Conservation (phyloP, 2,888 invertebrate species). For the Coleophora deauratella region DNA sequence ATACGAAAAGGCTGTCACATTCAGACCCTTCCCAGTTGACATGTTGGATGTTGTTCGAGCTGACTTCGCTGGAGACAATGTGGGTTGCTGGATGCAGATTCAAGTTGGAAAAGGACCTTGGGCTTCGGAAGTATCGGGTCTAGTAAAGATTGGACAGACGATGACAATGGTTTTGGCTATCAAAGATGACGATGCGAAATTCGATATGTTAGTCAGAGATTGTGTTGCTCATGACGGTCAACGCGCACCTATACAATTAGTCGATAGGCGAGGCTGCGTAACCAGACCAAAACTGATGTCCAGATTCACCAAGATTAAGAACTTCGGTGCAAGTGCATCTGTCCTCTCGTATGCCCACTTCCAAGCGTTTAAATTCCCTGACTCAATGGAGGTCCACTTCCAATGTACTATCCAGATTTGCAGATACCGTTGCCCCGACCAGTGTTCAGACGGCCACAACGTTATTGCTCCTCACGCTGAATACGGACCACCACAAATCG, state of each 20-base stretch:
- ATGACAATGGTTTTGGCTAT: slow-evolving; percentile 98
- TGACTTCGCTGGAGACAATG: slow-evolving; percentile 95
- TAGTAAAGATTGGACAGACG: slow-evolving; percentile 96
- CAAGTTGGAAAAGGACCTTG: slow-evolving; percentile 96
- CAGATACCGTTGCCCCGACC: slow-evolving; percentile 93
- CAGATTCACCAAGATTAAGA: slow-evolving; percentile 94
- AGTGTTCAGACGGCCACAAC: slow-evolving; percentile 82
- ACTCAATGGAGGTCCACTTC: slow-evolving; percentile 97
- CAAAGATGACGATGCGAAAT: slow-evolving; percentile 95
- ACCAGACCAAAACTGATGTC: slow-evolving; percentile 95
- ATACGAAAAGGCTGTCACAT: slow-evolving; percentile 95
- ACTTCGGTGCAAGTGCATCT: slow-evolving; percentile 94
- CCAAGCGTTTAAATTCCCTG: slow-evolving; percentile 97
- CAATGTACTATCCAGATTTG: slow-evolving; percentile 97
- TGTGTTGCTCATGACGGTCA: slow-evolving; percentile 97
- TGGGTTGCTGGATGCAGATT: slow-evolving; percentile 98
- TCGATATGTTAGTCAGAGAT: slow-evolving; percentile 95
- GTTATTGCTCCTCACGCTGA: slow-evolving; percentile 74
- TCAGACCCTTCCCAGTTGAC: slow-evolving; percentile 95
- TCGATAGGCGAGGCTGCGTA: slow-evolving; percentile 94
- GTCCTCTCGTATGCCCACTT: slow-evolving; percentile 94
- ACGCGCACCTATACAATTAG: slow-evolving; percentile 92
- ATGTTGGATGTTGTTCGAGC: slow-evolving; percentile 96
- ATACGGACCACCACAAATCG: slow-evolving; percentile 81
- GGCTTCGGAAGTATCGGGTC: slow-evolving; percentile 95